These are phyloP conservation scores for Oxyruncus cristatus DNA, from an alignment of 2,113 vertebrate genomes.

Conservation along the genomic window DNA sequence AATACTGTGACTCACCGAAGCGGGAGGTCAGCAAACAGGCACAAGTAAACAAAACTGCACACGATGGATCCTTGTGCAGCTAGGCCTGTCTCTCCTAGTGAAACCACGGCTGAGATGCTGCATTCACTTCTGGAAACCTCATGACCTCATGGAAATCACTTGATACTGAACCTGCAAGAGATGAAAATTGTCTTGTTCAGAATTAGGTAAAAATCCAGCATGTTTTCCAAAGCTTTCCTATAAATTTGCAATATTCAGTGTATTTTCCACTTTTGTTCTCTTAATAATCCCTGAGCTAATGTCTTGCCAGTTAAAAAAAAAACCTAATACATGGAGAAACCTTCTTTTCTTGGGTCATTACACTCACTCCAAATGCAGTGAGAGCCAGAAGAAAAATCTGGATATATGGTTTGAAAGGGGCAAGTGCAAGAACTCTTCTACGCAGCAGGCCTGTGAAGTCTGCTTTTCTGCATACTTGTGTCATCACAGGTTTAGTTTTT, in stretches of 20 bases:
- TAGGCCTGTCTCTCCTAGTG: neutral
- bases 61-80: neutral
- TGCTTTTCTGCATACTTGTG: neutral
- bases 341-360: neutral
- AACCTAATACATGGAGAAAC: neutral
- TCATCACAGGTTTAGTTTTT: neutral
- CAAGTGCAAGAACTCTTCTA: neutral
- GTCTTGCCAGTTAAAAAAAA: neutral
- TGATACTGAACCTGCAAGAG: neutral
- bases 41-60: slow-evolving; percentile 39
- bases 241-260: neutral
- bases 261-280: neutral
- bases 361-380: neutral
- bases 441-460: neutral
- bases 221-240: neutral
- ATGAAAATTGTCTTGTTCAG: neutral
- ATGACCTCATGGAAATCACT: neutral
- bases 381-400: neutral
- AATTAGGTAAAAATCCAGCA: neutral
- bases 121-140: neutral
- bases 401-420: neutral
- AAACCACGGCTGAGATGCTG: neutral
- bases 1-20: slow-evolving; percentile 35
- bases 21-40: slow-evolving; percentile 34
- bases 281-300: neutral